Evolutionary conservation across 2,888 invertebrate genomes (phyloP), one percentile per base, ranked within the genome.

Genomic region (Tachystola acroxantha): DNA sequence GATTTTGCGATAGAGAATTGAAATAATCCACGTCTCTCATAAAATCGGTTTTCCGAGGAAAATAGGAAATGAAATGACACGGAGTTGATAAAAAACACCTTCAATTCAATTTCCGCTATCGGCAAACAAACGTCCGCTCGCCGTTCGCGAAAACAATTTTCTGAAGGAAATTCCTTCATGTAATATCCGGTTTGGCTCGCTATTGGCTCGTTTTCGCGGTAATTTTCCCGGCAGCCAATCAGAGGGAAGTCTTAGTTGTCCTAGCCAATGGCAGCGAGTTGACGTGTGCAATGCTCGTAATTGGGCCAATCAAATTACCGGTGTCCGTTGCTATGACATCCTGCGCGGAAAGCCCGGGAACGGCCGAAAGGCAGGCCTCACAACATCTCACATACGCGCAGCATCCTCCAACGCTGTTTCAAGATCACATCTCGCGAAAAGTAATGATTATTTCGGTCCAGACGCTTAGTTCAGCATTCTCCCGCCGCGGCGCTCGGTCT

Each of bases 381-480:
- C n/a, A 24, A n/a, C 4, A 3, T 16, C 16, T 3, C 16, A 70
- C 65, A 78, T 73, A 81, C 84, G 82, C 82, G 81, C 74, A 78
- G 77, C 77, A 77, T 63, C 73, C 54, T 57, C 54, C 63, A 57
- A 63, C 72, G 72, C 69, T 65, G 62, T 59, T 66, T 61, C 72
- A 73, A 82, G 84, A 82, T 84, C 84, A 80, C 84, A 85, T 86
- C 86, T 84, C 77, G 74, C 75, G 78, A 80, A 84, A 87, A 87
- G 81, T 88, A 88, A 87, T 85, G 87, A 88, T 88, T 88, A 88
- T 87, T 88, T 86, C 73, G 80, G 86, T 85, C 79, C 77, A 71
- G 70, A 56, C 66, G 64, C 48, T 50, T 79, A 78, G 81, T 85
- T 77, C 77, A 71, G 64, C 80, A 72, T 71, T 74, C 64, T 75